Evolutionary conservation across 2,113 vertebrate genomes (phyloP), one percentile per base, ranked within the genome.

Genomic region (Sturnira hondurensis): DNA sequence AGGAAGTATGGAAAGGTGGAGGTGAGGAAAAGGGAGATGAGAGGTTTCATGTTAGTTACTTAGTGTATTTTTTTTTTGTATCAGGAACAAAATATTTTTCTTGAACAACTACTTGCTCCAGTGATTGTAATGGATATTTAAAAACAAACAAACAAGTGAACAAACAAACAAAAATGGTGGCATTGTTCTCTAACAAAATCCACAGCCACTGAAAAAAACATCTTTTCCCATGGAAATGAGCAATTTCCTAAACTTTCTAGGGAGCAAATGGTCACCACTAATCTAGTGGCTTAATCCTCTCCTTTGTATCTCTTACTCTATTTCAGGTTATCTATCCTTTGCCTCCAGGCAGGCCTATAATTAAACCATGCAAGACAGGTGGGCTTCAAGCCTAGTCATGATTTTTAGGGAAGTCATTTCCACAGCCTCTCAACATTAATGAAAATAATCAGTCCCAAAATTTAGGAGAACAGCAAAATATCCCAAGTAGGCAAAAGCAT

Each of bases 261-360:
- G 90, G 81, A 97, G 95, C 94, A 89, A 95, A 88, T 89, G 94
- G 95, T 96, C 81, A 93, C 76, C 94, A 89, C 93, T 98, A 97
- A 96, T 97, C 97, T 93, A 94, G 87, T 33, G 61, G 90, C 81
- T 97, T 97, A 97, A 96, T 97, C 93, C 94, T 71, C 67, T 97
- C 95, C 97, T 97, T 70, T 52, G 82, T 94, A 81, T 74, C 68
- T 80, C 95, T 96, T 90, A 95, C 71, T 97, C 93, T 90, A 91
- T 97, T 98, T 96, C 85, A 96, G 87, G 90, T 97, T 94, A 96
- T 95, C 95, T 93, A 47, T 85, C 61, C 87, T 95, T 96, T 96
- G 93, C 92, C 94, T 95, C 96, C 24, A 95, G 96, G 96, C 85
- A 96, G 67, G 87, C 93, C 95, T 95, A 58, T 67, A 96, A 76